A percentile compares a stretch with the other conserved stretches of the same genome.
These are phyloP conservation scores for Enoplosus armatus DNA, from an alignment of 2,797 vertebrate genomes.

Conservation along the genomic window DNA sequence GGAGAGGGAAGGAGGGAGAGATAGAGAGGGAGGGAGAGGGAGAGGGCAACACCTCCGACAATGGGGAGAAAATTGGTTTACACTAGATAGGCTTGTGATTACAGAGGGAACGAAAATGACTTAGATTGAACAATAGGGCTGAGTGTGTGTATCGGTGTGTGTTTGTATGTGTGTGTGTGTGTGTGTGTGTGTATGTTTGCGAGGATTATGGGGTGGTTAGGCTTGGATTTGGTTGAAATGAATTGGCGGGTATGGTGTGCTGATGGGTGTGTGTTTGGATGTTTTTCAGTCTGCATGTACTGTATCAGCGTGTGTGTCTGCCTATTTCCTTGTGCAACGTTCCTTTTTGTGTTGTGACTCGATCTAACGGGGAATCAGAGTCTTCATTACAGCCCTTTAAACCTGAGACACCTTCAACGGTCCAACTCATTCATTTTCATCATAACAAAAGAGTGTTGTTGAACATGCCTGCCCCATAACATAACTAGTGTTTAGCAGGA, in stretches of 20 bases:
- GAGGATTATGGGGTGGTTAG: slow-evolving; percentile 77
- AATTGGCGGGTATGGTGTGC: slow-evolving; percentile 58
- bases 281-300: slow-evolving; percentile 51
- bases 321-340: slow-evolving; percentile 20
- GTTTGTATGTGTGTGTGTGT: slow-evolving; percentile 34
- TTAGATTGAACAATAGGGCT: slow-evolving; percentile 79
- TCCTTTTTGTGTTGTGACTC: slow-evolving; percentile 49
- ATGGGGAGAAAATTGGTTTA: slow-evolving; percentile 85
- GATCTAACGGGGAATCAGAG: slow-evolving; percentile 43
- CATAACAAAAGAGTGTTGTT: slow-evolving; percentile 7
- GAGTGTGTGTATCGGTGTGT: slow-evolving; percentile 59
- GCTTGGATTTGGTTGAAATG: slow-evolving; percentile 72
- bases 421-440: slow-evolving; percentile 15
- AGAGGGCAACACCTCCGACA: slow-evolving; percentile 83
- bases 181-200: slow-evolving; percentile 42
- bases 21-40: slow-evolving; percentile 71
- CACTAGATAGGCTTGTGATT: slow-evolving; percentile 85
- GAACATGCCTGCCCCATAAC: background rate
- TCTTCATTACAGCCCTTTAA: slow-evolving; percentile 47
- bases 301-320: slow-evolving; percentile 32
- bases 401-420: slow-evolving; percentile 28
- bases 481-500: background rate
- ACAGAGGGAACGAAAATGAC: slow-evolving; percentile 82
- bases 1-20: slow-evolving; percentile 65
- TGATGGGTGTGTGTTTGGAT: slow-evolving; percentile 61